These are phyloP conservation scores for Phyllostomus discolor DNA, from an alignment of 2,113 vertebrate species.

Conservation along the genomic window DNA sequence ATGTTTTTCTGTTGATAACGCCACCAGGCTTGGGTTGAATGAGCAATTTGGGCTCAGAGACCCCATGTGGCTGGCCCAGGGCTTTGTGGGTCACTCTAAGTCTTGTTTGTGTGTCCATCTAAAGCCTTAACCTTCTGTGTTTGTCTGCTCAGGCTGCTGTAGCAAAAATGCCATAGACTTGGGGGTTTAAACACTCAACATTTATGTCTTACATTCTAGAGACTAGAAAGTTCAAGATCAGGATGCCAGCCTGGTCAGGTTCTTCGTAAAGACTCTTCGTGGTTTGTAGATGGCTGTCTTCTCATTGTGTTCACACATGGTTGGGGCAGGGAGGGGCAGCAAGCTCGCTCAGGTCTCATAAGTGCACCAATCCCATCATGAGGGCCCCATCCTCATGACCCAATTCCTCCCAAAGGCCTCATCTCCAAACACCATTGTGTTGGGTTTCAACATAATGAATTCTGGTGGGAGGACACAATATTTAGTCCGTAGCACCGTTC, in stretches of 20 bases:
- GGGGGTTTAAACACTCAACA: accelerated
- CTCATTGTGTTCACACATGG: accelerated
- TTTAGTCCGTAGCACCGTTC: not conserved
- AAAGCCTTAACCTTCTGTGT: not conserved
- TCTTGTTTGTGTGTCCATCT: not conserved
- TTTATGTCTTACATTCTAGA: not conserved
- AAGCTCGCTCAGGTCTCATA: accelerated
- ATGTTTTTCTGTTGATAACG: not conserved
- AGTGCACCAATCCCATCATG: not conserved
- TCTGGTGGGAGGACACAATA: not conserved
- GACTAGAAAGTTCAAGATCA: not conserved
- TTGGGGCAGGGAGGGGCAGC: no score
- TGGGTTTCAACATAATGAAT: not conserved
- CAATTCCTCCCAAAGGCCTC: not conserved
- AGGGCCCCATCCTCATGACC: not conserved
- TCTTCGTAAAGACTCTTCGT: not conserved
- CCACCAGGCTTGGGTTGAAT: not conserved
- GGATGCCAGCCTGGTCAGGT: not conserved
- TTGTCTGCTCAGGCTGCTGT: not conserved
- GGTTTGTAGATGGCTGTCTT: not conserved
- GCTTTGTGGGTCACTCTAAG: not conserved
- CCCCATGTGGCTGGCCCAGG: accelerated
- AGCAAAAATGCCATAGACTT: accelerated
- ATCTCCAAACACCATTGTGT: not conserved
- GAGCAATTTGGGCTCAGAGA: not conserved